Conservation (phyloP, 1,140 invertebrate genomes). For the Drosophila parvula region DNA sequence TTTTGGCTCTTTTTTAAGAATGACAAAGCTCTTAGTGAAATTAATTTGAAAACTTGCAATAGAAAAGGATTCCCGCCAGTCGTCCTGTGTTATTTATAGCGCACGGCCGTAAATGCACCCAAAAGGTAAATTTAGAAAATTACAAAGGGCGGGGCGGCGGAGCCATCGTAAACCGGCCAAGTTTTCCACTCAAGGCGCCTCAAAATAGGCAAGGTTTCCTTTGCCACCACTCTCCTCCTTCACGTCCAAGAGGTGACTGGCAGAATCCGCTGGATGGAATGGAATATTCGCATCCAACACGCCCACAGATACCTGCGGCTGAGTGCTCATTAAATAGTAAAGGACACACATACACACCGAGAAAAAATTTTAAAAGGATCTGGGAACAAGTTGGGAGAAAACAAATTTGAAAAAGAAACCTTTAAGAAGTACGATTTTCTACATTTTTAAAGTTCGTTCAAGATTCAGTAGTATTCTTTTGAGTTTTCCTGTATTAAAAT, state of each 20-base stretch:
- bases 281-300: conserved; percentile 29
- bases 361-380: background rate
- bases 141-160: conserved; percentile 14
- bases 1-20: background rate
- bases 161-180: conserved; percentile 34
- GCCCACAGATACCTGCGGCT: conserved; percentile 46
- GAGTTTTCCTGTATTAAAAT: background rate
- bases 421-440: too few species aligned
- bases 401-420: background rate
- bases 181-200: conserved; percentile 39
- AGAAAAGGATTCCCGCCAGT: conserved; percentile 33
- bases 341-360: conserved; percentile 17
- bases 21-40: conserved; percentile 59
- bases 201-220: conserved; percentile 43
- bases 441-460: too few species aligned
- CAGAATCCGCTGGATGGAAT: conserved; percentile 35
- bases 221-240: background rate
- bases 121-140: conserved; percentile 58
- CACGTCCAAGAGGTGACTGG: conserved; percentile 18
- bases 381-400: too few species aligned
- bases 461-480: accelerated
- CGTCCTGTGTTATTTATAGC: conserved; percentile 54
- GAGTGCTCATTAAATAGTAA: conserved; percentile 77
- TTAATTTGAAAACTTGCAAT: conserved; percentile 50
- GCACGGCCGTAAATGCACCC: conserved; percentile 39